Evolutionary conservation across 1,140 invertebrate genomes (phyloP), one percentile per base, ranked within the genome.

Genomic region (Dreissena polymorpha): DNA sequence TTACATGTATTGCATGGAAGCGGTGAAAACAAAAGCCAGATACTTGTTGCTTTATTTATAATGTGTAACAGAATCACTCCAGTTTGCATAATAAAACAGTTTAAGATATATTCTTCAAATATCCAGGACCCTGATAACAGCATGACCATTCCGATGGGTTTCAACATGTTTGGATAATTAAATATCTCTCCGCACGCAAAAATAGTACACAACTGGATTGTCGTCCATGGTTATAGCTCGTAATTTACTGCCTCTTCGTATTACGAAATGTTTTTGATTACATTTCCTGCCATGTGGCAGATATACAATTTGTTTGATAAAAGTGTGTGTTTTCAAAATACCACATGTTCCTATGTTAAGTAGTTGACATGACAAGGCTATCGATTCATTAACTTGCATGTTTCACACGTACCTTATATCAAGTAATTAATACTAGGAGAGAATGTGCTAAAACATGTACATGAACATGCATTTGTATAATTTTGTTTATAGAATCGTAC

Each of bases 1-100:
- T n/a, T n/a, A n/a, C n/a, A n/a, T 8, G 39, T 39, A 39, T 39
- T 39, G 39, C 39, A 2, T 60, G 16, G 57, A 60, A 10, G 57
- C 12, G 57, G 2, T 18, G 21, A 60, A 60, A 39, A 39, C 16
- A 60, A 60, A 23, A 2, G 16, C 21, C 21, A n/a, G 29, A 16
- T 2, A 55, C 18, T 53, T 70, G 65, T 69, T 6, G 3, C 23
- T 55, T 10, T 57, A 70, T 51, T 78, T 53, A 78, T 78, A 29
- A 53, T 0, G 5, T 1, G 5, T 18, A 63, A 50, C 76, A 78
- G 76, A 78, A 55, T 78, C 29, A 29, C 51, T 69, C 64, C 29
- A 57, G 64, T 78, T 78, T 78, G 67, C 76, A 78, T 78, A 78
- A 78, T 78, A 78, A 78, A 78, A 69, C 76, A 78, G 67, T 78